Evolutionary conservation across 2,888 invertebrate species (phyloP).

Genomic region (Nomada flava): DNA sequence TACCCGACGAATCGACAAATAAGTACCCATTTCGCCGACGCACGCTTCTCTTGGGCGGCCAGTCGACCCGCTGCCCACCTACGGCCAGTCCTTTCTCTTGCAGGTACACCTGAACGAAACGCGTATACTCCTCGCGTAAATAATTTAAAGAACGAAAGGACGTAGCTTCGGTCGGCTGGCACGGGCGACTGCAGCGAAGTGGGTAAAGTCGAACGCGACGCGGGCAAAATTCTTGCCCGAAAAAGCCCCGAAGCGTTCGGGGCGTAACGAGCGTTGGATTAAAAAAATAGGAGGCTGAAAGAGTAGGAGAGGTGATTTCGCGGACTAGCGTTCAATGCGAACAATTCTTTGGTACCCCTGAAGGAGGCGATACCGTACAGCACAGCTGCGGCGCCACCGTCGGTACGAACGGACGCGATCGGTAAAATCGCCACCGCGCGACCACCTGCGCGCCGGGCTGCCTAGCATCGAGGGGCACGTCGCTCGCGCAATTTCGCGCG

Average conservation of each 20-base stretch:
- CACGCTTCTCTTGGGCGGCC: conserved; percentile 56
- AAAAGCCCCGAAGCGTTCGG: neutral
- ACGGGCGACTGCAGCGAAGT: conserved; percentile 3
- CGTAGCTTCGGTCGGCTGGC: neutral
- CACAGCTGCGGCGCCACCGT: neutral
- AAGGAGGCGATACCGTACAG: conserved; percentile 30
- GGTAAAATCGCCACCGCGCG: neutral
- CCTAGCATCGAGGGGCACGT: too few relatives aligned
- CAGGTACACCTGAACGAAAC: neutral
- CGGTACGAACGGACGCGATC: conserved; percentile 18
- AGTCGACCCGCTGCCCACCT: conserved; percentile 33
- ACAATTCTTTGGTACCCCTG: neutral
- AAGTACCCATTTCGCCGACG: conserved; percentile 23
- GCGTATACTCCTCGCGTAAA: neutral
- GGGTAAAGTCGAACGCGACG: neutral
- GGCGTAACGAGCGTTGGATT: neutral
- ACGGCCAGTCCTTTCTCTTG: neutral
- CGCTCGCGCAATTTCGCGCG: neutral
- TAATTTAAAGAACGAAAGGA: neutral
- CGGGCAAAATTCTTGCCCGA: neutral
- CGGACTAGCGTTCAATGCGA: neutral
- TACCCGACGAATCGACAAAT: conserved; percentile 7
- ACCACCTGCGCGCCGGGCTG: too few relatives aligned
- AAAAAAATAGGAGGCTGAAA: neutral
- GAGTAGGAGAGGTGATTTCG: neutral